Base-by-base conservation (phyloP, 1,140 invertebrate genomes). In the Tigriopus japonicus region DNA sequence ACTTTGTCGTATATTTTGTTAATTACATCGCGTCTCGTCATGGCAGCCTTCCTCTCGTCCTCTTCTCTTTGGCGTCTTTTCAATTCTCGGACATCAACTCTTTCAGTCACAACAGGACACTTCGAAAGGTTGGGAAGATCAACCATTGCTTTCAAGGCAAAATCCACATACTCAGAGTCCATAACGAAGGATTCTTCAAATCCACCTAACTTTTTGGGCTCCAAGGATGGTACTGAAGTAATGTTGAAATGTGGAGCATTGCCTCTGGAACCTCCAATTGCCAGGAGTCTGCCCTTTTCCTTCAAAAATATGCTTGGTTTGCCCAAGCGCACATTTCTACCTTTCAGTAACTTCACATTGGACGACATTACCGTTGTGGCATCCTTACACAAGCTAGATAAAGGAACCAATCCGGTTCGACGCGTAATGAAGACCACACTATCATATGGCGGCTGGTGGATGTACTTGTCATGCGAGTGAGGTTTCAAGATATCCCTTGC, bases 401-500 rank as follows among this genome's bases (percentile, higher is more conserved):
- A 17, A 42, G 56, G 56, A 28, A 58, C 56, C n/a, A 58, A 23
- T 49, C 45, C 45, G 6, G 2, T 21, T 21, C 45, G n/a, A 17
- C 45, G n/a, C 2, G 15, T 54, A 7, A 54, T 54, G 19, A 19
- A 54, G 14, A 35, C 52, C 52, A 54, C 24, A 24, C 52, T 19
- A 24, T 21, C 23, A 58, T 35, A 58, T 1, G 6, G 12, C 17
- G 23, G 21, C 6, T 35, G 6, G 15, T 42, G 23, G 15, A 58
- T 58, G 40, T 58, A 58, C 35, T 58, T 58, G 13, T n/a, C 23
- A 58, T 58, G 56, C 7, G 56, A 58, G 5, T 2, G 17, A 5
- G 56, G 56, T 42, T 58, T 58, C 23, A 58, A 41, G n/a, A 58
- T 58, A 19, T 23, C 15, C n/a, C 56, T 3, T 7, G 56, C 56